Base-by-base conservation (phyloP, 2,113 vertebrate species). In the Bucco capensis region DNA sequence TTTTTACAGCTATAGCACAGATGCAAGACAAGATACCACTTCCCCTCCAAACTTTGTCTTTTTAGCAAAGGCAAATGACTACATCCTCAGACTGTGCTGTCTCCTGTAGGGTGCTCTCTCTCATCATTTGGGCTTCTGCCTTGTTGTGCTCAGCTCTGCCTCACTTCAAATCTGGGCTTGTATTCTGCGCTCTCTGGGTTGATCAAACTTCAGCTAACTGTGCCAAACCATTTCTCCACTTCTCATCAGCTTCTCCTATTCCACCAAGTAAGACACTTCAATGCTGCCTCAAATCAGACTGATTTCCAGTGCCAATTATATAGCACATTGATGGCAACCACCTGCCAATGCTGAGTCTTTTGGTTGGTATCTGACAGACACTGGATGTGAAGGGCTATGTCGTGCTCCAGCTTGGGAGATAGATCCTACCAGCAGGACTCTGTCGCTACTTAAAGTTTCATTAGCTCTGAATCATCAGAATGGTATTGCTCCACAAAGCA, bases 391-490 rank as follows among this genome's bases (percentile, higher is more conserved):
- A 42, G 46, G 10, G 25, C 42, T 75, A 37, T 61, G 37, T 28
- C 84, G 37, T 79, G 46, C 47, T 82, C 54, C 37, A 42, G 33
- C 49, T 57, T 57, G 37, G 70, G 82, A 88, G 62, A n/a, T 2
- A 56, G 54, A 62, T 53, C 14, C 33, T 75, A 62, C 33, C 70
- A 83, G 88, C 65, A 82, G 86, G 77, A 93, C 77, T 49, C 60
- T n/a, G 31, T 33, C 74, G 69, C 33, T 50, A 66, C 72, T 70
- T 86, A 58, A 76, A 74, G 13, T 85, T 90, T 82, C 50, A 46
- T 77, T 83, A 88, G 49, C 50, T 86, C 83, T 92, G 83, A 93
- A 84, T 93, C 70, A 81, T 70, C 71, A 75, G 60, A 92, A 76
- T 76, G 75, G 82, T 58, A 72, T 38, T 83, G 50, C 12, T 82